A percentile compares a stretch with the other conserved stretches of the same genome.
Conservation (phyloP, 2,888 invertebrate species). For the Folsomia manolachei region DNA sequence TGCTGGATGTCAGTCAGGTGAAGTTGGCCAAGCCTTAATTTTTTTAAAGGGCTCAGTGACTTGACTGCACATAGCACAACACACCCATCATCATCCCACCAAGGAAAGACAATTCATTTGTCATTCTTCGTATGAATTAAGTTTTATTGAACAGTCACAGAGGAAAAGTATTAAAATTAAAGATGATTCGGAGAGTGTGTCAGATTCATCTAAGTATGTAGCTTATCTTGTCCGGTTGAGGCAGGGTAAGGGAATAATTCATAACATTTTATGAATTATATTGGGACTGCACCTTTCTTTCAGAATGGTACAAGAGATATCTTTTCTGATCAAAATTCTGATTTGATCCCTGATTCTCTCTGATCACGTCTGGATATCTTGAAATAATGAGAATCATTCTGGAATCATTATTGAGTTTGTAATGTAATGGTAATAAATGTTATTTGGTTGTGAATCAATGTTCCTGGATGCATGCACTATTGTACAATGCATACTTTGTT, state of each 20-base stretch:
- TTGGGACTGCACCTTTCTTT: too few species aligned
- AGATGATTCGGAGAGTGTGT: constrained; percentile 9
- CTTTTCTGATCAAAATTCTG: not conserved
- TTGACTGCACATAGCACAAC: constrained; percentile 5
- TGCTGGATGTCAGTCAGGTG: too few species aligned
- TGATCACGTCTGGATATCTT: not conserved
- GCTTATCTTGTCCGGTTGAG: too few species aligned
- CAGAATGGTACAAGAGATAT: not conserved
- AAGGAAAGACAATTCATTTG: constrained; percentile 37
- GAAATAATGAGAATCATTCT: constrained; percentile 2
- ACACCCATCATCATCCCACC: constrained; percentile 32
- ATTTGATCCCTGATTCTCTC: not conserved
- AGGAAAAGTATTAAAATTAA: constrained; percentile 4
- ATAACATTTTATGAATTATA: too few species aligned
- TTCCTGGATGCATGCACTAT: not conserved
- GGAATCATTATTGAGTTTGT: not conserved
- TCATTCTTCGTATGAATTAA: constrained; percentile 24
- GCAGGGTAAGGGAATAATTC: not conserved
- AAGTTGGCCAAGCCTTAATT: not conserved
- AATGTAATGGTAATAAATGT: constrained; percentile 6
- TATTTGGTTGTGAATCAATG: not conserved
- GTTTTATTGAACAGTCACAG: constrained; percentile 21
- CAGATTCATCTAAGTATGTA: not conserved
- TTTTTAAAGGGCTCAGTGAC: not conserved
- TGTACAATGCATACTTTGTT: too few species aligned